Percentiles rank a stretch among this genome's conserved stretches.
Evolutionary conservation across 2,797 vertebrate genomes (phyloP).

Genomic region (Psittacula echo): DNA sequence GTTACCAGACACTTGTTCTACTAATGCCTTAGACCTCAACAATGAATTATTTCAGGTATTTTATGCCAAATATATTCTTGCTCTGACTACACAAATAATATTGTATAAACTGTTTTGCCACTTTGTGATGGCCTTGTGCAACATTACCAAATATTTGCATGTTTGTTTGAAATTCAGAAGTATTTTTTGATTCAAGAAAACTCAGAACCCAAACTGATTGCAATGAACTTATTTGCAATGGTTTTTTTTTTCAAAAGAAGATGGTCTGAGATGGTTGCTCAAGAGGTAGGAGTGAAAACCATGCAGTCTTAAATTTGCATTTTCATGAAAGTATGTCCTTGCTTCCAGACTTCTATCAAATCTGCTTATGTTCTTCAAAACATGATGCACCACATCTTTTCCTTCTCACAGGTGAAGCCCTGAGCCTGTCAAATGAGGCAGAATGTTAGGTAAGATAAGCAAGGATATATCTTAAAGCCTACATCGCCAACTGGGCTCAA

Average conservation of each 20-base stretch:
- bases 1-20: neutral
- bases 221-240: neutral
- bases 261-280: neutral
- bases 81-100: neutral
- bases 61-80: neutral
- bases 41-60: neutral
- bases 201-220: neutral
- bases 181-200: neutral
- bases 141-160: neutral
- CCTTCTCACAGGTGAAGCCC: neutral
- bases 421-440: slow-evolving; percentile 9
- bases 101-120: neutral
- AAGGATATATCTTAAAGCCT: neutral
- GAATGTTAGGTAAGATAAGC: slow-evolving; percentile 31
- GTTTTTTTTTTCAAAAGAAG: neutral
- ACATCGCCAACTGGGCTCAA: neutral
- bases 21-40: neutral
- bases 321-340: slow-evolving; percentile 43
- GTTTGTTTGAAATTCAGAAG: neutral
- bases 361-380: slow-evolving; percentile 52
- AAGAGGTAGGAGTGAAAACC: slow-evolving; percentile 2
- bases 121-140: neutral
- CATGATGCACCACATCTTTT: slow-evolving; percentile 32
- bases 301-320: slow-evolving; percentile 22
- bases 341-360: slow-evolving; percentile 30